Percentiles rank a stretch among this genome's conserved stretches.
These are phyloP conservation scores for Podotricha telesiphe DNA, from an alignment of 2,888 invertebrate species.

Conservation along the genomic window DNA sequence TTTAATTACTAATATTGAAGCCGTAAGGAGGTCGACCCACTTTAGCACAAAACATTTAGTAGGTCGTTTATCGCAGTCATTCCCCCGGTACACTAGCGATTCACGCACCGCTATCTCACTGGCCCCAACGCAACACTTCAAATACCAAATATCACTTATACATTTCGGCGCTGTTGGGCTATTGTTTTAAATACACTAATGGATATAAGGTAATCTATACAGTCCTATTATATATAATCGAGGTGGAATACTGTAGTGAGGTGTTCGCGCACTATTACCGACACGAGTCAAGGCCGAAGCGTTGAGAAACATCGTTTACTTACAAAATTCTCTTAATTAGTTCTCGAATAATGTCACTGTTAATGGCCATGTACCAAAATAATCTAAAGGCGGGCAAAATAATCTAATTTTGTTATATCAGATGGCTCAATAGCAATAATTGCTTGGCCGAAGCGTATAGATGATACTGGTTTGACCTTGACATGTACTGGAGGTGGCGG, in stretches of 20 bases:
- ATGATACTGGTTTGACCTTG: conserved; percentile 16
- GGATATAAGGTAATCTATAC: conserved; percentile 39
- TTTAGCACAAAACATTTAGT: conserved; percentile 69
- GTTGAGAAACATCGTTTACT: conserved; percentile 58
- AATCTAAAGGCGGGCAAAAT: conserved; percentile 25
- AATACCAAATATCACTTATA: conserved; percentile 50
- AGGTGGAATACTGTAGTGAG: not conserved
- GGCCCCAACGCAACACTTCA: conserved; percentile 38
- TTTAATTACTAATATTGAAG: conserved; percentile 43
- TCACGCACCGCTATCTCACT: conserved; percentile 39
- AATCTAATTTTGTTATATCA: conserved; percentile 11
- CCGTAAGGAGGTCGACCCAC: conserved; percentile 60
- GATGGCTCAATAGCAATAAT: conserved; percentile 14
- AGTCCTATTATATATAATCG: not conserved
- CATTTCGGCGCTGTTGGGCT: conserved; percentile 42
- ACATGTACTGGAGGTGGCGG: conserved; percentile 1
- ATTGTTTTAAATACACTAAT: conserved; percentile 48
- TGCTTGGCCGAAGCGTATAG: not conserved
- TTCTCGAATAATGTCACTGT: conserved; percentile 55
- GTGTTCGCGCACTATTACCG: conserved; percentile 44
- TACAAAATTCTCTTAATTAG: conserved; percentile 59
- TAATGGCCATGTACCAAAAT: conserved; percentile 42
- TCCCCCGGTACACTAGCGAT: conserved; percentile 57
- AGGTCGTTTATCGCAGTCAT: conserved; percentile 72
- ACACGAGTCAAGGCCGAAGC: conserved; percentile 51